Evolutionary conservation across 2,797 vertebrate genomes (phyloP).

Genomic region (Coluber constrictor): DNA sequence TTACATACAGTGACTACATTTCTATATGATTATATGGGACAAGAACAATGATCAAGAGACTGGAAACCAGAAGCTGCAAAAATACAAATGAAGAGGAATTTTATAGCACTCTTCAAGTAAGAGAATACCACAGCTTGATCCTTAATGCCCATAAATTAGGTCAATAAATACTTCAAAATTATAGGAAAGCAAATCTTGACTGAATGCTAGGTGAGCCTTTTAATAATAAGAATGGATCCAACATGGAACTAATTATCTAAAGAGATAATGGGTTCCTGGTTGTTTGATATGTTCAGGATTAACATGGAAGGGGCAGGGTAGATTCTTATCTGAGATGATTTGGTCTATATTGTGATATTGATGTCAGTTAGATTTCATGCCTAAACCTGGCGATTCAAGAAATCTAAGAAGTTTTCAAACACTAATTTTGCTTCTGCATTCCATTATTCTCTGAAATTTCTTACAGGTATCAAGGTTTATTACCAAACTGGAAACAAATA

Average conservation of each 20-base stretch:
- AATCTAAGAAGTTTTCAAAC: background rate
- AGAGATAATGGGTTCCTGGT: background rate
- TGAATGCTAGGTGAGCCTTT: background rate
- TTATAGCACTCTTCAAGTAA: background rate
- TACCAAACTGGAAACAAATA: background rate
- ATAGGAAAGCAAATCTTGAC: background rate
- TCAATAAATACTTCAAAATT: background rate
- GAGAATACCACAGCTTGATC: background rate
- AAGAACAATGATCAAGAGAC: background rate
- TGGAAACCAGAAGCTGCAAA: background rate
- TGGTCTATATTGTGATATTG: background rate
- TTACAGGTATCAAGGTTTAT: background rate
- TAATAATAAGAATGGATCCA: background rate
- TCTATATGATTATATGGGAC: background rate
- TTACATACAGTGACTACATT: background rate
- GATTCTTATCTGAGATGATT: background rate
- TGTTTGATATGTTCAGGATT: background rate
- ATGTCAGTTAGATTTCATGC: background rate
- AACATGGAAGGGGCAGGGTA: background rate
- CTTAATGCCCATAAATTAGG: background rate
- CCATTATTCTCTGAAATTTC: background rate
- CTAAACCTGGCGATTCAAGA: background rate
- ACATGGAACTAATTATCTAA: background rate
- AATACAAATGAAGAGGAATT: background rate
- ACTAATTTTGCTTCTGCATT: background rate